Base-by-base conservation (phyloP, 2,888 invertebrate species). In the Sylvicola cinctus region DNA sequence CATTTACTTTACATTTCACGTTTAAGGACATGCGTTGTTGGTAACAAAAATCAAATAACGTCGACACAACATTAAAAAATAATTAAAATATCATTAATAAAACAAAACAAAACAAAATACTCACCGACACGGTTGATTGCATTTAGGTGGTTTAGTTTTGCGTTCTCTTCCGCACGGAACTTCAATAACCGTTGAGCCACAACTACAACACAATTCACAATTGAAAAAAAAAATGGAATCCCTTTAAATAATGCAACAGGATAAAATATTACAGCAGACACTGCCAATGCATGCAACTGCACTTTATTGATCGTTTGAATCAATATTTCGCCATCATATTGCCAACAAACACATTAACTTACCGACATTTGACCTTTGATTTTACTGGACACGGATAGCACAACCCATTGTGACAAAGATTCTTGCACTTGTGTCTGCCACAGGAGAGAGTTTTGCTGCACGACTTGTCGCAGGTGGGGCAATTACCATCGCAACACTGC, bases 161-260 rank as follows among this genome's bases (percentile, higher is more conserved):
- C 68, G 68, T 45, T 80, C 79, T 37, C 78, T 66, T 0, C 91
- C 91, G 57, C 93, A 95, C 0, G 87, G 84, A 2, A 91, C 83
- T 8, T 66, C 70, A 11, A 83, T 61, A 30, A 66, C 69, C 2
- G 83, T 84, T 38, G 63, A 63, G 31, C 85, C 83, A 53, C 93
- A 95, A 36, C 71, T 67, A 48, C 93, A 95, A 25, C n/a, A n/a
- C n/a, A n/a, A n/a, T n/a, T n/a, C n/a, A n/a, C n/a, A n/a, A n/a
- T n/a, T n/a, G n/a, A n/a, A n/a, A n/a, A n/a, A n/a, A n/a, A n/a
- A n/a, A n/a, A n/a, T n/a, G n/a, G n/a, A 20, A 20, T 20, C 20
- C 20, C 8, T 20, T 20, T 20, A 20, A 20, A 20, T 20, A n/a
- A n/a, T n/a, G n/a, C n/a, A n/a, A n/a, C n/a, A n/a, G n/a, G n/a